A percentile compares a stretch with the other conserved stretches of the same genome.
Conservation (phyloP, 1,140 invertebrate species). For the Drosophila aff. region DNA sequence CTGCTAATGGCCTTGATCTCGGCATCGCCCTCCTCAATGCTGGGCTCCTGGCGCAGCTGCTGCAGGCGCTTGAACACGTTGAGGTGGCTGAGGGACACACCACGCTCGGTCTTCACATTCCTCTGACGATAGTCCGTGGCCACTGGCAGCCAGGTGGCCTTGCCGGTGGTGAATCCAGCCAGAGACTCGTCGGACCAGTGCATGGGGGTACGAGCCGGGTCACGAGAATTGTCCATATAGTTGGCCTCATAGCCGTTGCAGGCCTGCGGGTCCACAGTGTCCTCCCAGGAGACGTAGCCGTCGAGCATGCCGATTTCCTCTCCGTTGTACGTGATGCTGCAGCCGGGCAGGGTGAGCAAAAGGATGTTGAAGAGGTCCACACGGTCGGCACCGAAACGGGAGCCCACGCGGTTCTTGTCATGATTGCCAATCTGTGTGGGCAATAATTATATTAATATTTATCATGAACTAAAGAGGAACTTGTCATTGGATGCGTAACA, state of each 20-base stretch:
- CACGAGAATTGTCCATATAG: conserved; percentile 86
- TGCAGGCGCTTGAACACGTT: conserved; percentile 77
- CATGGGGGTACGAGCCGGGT: conserved; percentile 91
- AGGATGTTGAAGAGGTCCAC: conserved; percentile 90
- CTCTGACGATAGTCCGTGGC: conserved; percentile 86
- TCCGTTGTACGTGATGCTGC: conserved; percentile 88
- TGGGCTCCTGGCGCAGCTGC: conserved; percentile 56
- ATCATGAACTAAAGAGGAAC: neutral
- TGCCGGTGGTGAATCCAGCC: conserved; percentile 83
- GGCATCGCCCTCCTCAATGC: conserved; percentile 70
- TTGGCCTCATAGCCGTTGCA: conserved; percentile 86
- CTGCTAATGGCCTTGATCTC: conserved; percentile 66
- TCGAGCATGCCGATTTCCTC: conserved; percentile 90
- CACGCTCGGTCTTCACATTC: conserved; percentile 85
- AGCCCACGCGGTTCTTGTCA: conserved; percentile 88
- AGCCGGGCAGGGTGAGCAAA: conserved; percentile 89
- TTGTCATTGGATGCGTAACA: neutral
- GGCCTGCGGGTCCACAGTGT: conserved; percentile 87
- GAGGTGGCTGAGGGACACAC: conserved; percentile 64
- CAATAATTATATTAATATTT: neutral
- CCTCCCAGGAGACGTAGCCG: conserved; percentile 86
- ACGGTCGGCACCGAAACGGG: conserved; percentile 87
- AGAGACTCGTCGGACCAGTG: conserved; percentile 88
- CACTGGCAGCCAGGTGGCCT: conserved; percentile 89
- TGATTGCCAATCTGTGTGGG: conserved; percentile 88